Evolutionary conservation across 2,797 vertebrate genomes (phyloP).

Genomic region (Podarcis siculus): DNA sequence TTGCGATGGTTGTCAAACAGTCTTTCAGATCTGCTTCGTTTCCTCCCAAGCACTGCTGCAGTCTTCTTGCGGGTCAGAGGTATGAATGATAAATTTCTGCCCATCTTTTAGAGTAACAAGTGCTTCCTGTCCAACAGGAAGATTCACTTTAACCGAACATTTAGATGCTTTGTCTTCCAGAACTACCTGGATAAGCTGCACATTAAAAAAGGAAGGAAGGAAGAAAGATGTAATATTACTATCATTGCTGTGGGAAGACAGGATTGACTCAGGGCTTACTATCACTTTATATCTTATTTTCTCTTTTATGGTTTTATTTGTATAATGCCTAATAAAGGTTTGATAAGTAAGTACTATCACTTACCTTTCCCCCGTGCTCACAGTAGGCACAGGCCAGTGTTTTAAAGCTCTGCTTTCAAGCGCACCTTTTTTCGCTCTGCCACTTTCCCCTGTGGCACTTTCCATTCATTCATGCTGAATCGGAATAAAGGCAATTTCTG

Average conservation of each 20-base stretch:
- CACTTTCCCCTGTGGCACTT: background rate
- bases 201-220: slow-evolving; percentile 21
- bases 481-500: no score
- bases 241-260: background rate
- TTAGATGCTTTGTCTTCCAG: slow-evolving; percentile 61
- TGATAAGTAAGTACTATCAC: no score
- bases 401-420: no score
- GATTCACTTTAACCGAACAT: slow-evolving; percentile 49
- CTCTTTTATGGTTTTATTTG: no score
- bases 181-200: slow-evolving; percentile 59
- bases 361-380: no score
- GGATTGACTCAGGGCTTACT: background rate
- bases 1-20: slow-evolving; percentile 14
- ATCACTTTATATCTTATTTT: no score
- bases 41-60: slow-evolving; percentile 52
- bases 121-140: slow-evolving; percentile 57
- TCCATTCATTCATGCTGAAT: no score
- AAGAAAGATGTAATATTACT: slow-evolving; percentile 24
- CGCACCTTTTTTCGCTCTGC: no score
- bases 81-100: slow-evolving; percentile 57
- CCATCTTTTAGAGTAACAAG: slow-evolving; percentile 59
- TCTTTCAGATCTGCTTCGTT: slow-evolving; percentile 31
- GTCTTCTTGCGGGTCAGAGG: slow-evolving; percentile 50
- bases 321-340: no score
- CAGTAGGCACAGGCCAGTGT: no score